Percentiles rank a stretch among this genome's conserved stretches.
Evolutionary conservation across 30 jellyfish, hydroid and myxozoan genomes (phyloP).

Genomic region (Turritopsis dohrnii): DNA sequence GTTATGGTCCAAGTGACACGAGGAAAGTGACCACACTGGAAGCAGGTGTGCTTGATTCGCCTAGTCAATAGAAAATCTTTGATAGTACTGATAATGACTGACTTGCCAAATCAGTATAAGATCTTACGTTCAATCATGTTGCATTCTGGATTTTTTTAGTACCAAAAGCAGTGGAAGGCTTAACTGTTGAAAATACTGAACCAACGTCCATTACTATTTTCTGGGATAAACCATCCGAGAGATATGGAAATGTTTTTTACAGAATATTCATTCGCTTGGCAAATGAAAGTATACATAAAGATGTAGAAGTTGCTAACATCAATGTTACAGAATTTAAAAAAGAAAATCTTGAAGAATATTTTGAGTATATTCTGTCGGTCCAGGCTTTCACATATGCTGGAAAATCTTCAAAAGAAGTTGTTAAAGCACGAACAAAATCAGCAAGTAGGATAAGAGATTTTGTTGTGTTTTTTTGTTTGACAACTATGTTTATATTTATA

Average conservation of each 20-base stretch:
- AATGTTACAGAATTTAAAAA: not conserved
- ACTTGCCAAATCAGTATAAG: not conserved
- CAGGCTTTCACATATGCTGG: slow-evolving; percentile 23
- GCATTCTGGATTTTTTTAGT: not conserved
- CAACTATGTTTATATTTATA: not conserved
- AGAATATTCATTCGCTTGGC: not conserved
- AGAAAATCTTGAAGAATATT: not conserved
- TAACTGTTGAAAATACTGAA: not conserved
- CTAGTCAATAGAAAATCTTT: not conserved
- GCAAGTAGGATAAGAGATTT: not conserved
- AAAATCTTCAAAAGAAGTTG: not conserved
- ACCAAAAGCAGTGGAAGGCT: not conserved
- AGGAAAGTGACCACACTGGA: not conserved
- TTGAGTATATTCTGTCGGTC: slow-evolving; percentile 8
- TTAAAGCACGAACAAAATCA: not conserved
- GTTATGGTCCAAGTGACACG: not conserved
- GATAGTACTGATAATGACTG: not conserved
- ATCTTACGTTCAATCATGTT: not conserved
- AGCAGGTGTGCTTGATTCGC: not conserved
- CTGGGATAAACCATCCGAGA: not conserved
- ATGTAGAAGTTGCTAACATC: not conserved
- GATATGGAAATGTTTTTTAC: slow-evolving; percentile 2
- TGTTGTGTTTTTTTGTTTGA: not conserved
- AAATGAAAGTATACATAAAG: not conserved
- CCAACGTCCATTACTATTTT: not conserved